These are phyloP conservation scores for Peribatodes rhomboidaria DNA, from an alignment of 2,888 invertebrate genomes.

Conservation along the genomic window DNA sequence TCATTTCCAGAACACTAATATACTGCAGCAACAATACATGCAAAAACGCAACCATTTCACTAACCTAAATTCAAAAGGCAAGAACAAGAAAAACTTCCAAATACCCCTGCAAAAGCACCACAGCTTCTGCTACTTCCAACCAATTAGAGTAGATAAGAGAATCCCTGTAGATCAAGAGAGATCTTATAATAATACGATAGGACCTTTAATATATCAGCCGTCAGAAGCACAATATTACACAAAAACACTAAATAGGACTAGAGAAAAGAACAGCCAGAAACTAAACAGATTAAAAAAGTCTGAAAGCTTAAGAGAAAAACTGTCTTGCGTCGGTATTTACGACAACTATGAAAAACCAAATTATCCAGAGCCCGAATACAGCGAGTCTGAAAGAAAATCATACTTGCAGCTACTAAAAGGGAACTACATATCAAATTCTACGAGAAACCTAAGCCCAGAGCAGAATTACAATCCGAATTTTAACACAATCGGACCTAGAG, in stretches of 20 bases:
- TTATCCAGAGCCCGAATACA: constrained; percentile 80
- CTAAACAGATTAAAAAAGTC: constrained; percentile 82
- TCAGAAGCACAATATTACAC: constrained; percentile 78
- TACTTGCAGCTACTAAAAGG: constrained; percentile 80
- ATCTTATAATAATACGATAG: constrained; percentile 79
- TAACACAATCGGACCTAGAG: constrained; percentile 73
- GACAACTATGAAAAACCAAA: constrained; percentile 82
- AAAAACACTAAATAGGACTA: constrained; percentile 81
- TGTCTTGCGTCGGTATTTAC: constrained; percentile 82
- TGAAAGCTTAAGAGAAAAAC: constrained; percentile 81
- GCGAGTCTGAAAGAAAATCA: constrained; percentile 77
- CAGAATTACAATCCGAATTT: constrained; percentile 70
- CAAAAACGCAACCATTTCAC: constrained; percentile 86
- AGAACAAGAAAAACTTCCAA: constrained; percentile 88
- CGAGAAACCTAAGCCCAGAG: constrained; percentile 76
- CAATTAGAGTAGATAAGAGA: constrained; percentile 87
- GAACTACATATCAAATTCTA: constrained; percentile 83
- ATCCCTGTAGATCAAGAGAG: constrained; percentile 79
- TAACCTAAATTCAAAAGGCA: constrained; percentile 80
- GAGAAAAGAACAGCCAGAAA: constrained; percentile 80
- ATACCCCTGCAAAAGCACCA: constrained; percentile 89
- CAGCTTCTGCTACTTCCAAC: constrained; percentile 89
- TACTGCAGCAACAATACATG: constrained; percentile 86
- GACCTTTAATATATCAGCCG: constrained; percentile 80
- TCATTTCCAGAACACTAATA: constrained; percentile 88